These are phyloP conservation scores for Hypomesus transpacificus DNA, from an alignment of 2,113 vertebrate genomes.

Conservation along the genomic window DNA sequence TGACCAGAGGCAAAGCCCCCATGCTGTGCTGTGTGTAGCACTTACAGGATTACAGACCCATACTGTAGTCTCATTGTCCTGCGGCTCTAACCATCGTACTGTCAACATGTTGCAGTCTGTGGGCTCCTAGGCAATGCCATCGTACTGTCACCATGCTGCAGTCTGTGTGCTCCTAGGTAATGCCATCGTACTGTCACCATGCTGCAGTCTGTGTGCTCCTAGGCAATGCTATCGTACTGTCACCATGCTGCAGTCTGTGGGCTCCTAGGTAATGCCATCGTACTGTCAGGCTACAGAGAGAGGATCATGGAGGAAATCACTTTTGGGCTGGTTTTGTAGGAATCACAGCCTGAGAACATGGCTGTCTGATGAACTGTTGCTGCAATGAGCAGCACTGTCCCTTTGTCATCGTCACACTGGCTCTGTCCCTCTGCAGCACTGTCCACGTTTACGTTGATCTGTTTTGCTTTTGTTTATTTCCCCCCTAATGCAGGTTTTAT, in stretches of 20 bases:
- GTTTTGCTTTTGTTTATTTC: background rate
- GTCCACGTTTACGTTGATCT: background rate
- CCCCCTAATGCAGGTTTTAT: background rate
- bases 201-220: conserved; percentile 35
- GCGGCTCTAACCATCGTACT: conserved; percentile 41
- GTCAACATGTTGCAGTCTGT: conserved; percentile 35
- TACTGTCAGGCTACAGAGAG: background rate
- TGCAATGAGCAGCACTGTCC: conserved; percentile 6
- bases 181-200: conserved; percentile 13
- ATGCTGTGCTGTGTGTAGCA: conserved; percentile 57
- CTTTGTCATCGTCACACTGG: no score
- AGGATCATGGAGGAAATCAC: no score
- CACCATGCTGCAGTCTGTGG: conserved; percentile 29
- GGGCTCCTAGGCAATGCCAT: conserved; percentile 5
- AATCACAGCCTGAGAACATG: no score
- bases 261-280: conserved; percentile 22
- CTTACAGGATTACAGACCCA: conserved; percentile 65
- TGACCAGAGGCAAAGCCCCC: conserved; percentile 64
- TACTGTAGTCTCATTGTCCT: conserved; percentile 49
- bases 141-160: conserved; percentile 42
- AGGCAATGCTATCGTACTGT: background rate
- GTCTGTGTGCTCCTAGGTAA: conserved; percentile 34
- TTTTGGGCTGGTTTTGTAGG: no score
- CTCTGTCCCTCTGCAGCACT: no score
- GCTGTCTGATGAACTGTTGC: background rate